Evolutionary conservation across 2,888 invertebrate species (phyloP).

Genomic region (Leptinotarsa peninsularis): DNA sequence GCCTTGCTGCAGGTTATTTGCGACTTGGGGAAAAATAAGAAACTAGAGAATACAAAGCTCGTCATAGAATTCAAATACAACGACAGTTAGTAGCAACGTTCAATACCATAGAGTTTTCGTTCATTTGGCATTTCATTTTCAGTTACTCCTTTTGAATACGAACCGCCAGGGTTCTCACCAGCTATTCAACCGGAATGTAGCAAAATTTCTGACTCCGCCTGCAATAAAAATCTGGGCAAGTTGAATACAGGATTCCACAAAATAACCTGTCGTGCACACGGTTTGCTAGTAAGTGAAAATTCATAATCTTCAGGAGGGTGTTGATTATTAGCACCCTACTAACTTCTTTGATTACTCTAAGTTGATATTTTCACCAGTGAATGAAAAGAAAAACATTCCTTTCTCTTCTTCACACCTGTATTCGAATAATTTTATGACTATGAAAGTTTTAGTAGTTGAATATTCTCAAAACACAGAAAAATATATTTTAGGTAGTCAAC

Average conservation of each 20-base stretch:
- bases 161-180: slow-evolving; percentile 37
- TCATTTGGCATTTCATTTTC: slow-evolving; percentile 25
- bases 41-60: slow-evolving; percentile 26
- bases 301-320: neutral
- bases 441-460: no score
- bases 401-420: no score
- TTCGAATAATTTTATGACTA: no score
- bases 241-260: slow-evolving; percentile 40
- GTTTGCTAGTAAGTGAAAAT: slow-evolving; percentile 24
- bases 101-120: neutral
- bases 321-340: neutral
- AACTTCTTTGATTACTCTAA: neutral
- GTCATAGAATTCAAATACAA: slow-evolving; percentile 33
- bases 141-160: slow-evolving; percentile 36
- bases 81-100: slow-evolving; percentile 28
- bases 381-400: no score
- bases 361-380: no score
- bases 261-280: slow-evolving; percentile 27
- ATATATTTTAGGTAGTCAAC: no score
- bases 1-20: slow-evolving; percentile 30
- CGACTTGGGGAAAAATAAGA: slow-evolving; percentile 24
- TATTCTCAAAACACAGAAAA: no score
- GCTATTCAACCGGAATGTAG: slow-evolving; percentile 22
- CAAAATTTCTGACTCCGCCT: neutral
- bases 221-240: slow-evolving; percentile 20